phyloP scores from a whole-genome alignment of 2,113 vertebrate genomes.

The Hippocampus abdominalis region DNA sequence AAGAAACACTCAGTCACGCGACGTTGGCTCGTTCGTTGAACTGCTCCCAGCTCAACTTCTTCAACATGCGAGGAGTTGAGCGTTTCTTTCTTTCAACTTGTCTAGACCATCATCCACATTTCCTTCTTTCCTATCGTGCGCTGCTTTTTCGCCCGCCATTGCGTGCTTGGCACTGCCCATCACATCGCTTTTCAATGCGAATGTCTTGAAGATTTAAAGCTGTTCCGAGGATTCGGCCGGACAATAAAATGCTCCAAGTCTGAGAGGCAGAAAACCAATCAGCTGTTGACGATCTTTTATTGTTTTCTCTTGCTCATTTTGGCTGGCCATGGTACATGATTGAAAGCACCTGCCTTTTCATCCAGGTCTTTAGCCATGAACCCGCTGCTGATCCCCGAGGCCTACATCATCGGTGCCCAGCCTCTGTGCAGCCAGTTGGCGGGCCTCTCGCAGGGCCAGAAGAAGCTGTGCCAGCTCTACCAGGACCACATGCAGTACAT shows the following conservation, averaged over 20 bases:
- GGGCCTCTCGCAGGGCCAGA: slow-evolving; percentile 91
- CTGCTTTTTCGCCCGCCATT: neutral
- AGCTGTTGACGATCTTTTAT: slow-evolving; percentile 16
- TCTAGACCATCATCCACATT: neutral
- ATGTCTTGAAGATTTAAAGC: slow-evolving; percentile 7
- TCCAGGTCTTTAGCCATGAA: slow-evolving; percentile 93
- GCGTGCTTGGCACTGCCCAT: neutral
- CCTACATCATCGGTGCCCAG: slow-evolving; percentile 99
- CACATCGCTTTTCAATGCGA: neutral
- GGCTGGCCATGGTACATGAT: slow-evolving; percentile 2
- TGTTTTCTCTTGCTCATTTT: slow-evolving; percentile 8
- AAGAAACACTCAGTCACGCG: neutral
- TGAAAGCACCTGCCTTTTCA: slow-evolving; percentile 32
- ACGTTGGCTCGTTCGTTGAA: neutral
- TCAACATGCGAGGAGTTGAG: neutral
- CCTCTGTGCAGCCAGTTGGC: slow-evolving; percentile 95
- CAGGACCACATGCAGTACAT: slow-evolving; percentile 99
- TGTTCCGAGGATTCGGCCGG: neutral
- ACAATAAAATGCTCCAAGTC: slow-evolving; percentile 8
- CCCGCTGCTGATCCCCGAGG: slow-evolving; percentile 92
- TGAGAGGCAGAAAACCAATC: slow-evolving; percentile 10
- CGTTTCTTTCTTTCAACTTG: neutral
- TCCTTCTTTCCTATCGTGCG: neutral
- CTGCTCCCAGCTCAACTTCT: neutral
- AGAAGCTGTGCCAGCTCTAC: slow-evolving; percentile 96